A percentile compares a stretch with the other conserved stretches of the same genome.
Evolutionary conservation across 2,797 vertebrate species (phyloP).

Genomic region (Melanotaenia boesemani): DNA sequence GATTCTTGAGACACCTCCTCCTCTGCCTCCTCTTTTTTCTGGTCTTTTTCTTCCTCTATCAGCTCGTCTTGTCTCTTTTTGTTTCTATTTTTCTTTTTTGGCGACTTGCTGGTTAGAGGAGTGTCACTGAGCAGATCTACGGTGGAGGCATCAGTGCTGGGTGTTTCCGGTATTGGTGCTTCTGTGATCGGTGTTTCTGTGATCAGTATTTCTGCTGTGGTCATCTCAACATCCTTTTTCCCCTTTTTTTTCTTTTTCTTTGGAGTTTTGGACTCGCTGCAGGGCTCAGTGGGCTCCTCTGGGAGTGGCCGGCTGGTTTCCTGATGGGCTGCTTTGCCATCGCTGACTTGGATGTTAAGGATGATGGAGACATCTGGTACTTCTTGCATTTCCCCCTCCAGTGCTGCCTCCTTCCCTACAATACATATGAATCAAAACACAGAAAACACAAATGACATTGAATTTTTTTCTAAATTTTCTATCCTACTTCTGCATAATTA

Average conservation of each 20-base stretch:
- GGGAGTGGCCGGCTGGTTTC: constrained; percentile 7
- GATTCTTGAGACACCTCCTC: constrained; percentile 1
- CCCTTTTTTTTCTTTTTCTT: constrained; percentile 66
- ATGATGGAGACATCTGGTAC: constrained; percentile 40
- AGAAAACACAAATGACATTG: not conserved
- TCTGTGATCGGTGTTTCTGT: constrained; percentile 8
- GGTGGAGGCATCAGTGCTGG: not conserved
- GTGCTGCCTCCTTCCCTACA: not conserved
- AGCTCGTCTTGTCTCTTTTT: constrained; percentile 30
- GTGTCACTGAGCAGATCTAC: constrained; percentile 11
- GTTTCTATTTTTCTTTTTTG: constrained; percentile 52
- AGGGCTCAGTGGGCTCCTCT: constrained; percentile 1
- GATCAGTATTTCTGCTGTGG: not conserved
- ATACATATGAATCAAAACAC: not conserved
- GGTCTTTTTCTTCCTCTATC: not conserved
- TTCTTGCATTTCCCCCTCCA: not conserved
- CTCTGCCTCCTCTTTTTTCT: not conserved
- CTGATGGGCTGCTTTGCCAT: not conserved
- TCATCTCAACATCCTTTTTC: constrained; percentile 2
- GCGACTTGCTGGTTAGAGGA: constrained; percentile 26
- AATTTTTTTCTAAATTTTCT: too few species aligned
- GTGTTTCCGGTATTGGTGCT: constrained; percentile 9
- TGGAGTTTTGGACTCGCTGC: not conserved
- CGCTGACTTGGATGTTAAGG: constrained; percentile 34
- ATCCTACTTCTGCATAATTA: too few species aligned